These are phyloP conservation scores for Dynastes maya DNA, from an alignment of 2,888 invertebrate species.

Conservation along the genomic window DNA sequence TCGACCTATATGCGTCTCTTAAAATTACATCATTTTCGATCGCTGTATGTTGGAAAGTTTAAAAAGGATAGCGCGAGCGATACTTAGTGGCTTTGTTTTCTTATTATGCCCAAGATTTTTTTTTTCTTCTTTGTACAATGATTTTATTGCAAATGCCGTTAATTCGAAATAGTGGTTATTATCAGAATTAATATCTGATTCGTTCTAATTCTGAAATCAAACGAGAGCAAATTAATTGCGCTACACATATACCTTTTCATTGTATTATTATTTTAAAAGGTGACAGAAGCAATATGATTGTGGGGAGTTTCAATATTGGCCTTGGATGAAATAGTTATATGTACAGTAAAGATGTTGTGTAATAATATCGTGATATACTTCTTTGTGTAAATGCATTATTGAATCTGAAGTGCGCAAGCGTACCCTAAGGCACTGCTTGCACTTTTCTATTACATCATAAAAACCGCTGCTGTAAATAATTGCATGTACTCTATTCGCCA, in stretches of 20 bases:
- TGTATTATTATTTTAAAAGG: constrained; percentile 3
- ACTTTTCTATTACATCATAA: constrained; percentile 56
- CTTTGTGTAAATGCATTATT: constrained; percentile 51
- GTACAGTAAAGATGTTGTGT: constrained; percentile 37
- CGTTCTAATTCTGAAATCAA: no score
- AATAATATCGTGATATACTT: constrained; percentile 52
- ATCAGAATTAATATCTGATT: no score
- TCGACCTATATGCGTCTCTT: constrained; percentile 36
- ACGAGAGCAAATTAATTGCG: no score
- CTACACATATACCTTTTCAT: no score
- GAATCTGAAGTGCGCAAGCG: constrained; percentile 48
- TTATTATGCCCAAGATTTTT: no score
- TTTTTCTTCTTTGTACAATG: neutral
- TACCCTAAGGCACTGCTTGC: constrained; percentile 48
- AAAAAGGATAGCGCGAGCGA: constrained; percentile 7
- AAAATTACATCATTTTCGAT: constrained; percentile 38
- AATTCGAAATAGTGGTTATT: neutral
- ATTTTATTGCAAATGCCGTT: neutral
- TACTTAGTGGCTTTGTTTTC: neutral
- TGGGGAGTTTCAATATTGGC: constrained; percentile 6
- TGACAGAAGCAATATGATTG: constrained; percentile 10
- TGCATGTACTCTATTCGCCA: constrained; percentile 50
- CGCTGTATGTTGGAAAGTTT: neutral
- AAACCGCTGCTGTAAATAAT: constrained; percentile 54
- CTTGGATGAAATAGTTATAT: constrained; percentile 16